Conservation (phyloP, 2,113 vertebrate genomes). For the Camarhynchus parvulus region DNA sequence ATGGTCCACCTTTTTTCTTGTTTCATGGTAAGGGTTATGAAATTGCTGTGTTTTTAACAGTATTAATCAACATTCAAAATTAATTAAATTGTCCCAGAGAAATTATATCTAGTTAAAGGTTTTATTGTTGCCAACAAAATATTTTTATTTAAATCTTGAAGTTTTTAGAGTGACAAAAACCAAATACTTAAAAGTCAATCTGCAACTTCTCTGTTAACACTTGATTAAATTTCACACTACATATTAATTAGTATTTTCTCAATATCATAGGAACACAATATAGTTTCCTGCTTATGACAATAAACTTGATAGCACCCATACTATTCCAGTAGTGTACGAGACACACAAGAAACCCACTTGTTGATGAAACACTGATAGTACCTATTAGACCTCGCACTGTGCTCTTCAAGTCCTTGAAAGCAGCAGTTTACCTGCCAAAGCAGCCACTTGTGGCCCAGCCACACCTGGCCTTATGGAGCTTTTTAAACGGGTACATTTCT, state of each 20-base stretch:
- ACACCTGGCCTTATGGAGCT: neutral
- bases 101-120: neutral
- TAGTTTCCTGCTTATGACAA: neutral
- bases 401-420: neutral
- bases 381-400: neutral
- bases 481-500: constrained; percentile 1
- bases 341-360: neutral
- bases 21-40: neutral
- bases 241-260: neutral
- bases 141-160: neutral
- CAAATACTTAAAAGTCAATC: neutral
- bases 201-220: neutral
- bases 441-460: constrained; percentile 40
- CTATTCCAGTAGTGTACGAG: neutral
- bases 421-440: neutral
- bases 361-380: neutral
- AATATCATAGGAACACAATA: neutral
- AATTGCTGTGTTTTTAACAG: neutral
- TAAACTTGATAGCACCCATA: neutral
- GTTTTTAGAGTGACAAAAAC: neutral
- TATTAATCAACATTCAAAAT: neutral
- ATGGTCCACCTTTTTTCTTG: neutral
- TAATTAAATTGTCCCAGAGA: neutral
- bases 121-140: neutral
- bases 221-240: neutral